phyloP scores from a whole-genome alignment of 2,888 invertebrate species.

The Acrobasis repandana region DNA sequence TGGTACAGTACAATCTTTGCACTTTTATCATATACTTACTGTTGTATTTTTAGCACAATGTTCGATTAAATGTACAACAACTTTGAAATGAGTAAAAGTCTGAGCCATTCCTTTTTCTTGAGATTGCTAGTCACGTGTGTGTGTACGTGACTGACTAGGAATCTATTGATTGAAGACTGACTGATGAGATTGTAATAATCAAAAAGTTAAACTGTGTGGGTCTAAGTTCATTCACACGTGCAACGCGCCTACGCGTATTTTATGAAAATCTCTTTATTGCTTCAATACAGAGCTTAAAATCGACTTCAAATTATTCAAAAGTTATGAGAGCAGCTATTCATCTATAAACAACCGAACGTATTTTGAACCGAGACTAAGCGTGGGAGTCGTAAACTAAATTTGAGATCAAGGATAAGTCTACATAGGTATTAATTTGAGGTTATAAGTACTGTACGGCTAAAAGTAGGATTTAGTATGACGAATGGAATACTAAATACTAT shows the following conservation, averaged over 20 bases:
- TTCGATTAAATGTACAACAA: no score
- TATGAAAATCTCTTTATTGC: neutral
- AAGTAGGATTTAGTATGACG: slow-evolving; percentile 4
- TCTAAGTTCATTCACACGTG: slow-evolving; percentile 25
- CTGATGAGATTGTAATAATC: slow-evolving; percentile 19
- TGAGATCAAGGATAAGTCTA: slow-evolving; percentile 15
- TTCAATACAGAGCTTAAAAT: neutral
- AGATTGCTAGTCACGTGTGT: slow-evolving; percentile 27
- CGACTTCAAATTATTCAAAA: slow-evolving; percentile 3
- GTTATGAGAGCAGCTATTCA: neutral
- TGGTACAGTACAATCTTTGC: neutral
- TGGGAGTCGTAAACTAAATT: slow-evolving; percentile 18
- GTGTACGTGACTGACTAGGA: no score
- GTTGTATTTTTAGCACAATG: no score
- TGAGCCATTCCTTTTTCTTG: slow-evolving; percentile 25
- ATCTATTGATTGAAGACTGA: slow-evolving; percentile 14
- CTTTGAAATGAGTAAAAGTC: neutral
- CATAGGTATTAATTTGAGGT: slow-evolving; percentile 15
- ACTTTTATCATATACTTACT: neutral
- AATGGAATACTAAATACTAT: slow-evolving; percentile 7
- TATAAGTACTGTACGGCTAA: neutral
- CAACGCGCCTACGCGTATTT: slow-evolving; percentile 27
- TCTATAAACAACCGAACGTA: neutral
- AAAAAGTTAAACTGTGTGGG: slow-evolving; percentile 28
- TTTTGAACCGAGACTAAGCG: slow-evolving; percentile 9